These are phyloP conservation scores for Drosophila takahashii DNA, from an alignment of 1,140 invertebrate genomes.

Conservation along the genomic window DNA sequence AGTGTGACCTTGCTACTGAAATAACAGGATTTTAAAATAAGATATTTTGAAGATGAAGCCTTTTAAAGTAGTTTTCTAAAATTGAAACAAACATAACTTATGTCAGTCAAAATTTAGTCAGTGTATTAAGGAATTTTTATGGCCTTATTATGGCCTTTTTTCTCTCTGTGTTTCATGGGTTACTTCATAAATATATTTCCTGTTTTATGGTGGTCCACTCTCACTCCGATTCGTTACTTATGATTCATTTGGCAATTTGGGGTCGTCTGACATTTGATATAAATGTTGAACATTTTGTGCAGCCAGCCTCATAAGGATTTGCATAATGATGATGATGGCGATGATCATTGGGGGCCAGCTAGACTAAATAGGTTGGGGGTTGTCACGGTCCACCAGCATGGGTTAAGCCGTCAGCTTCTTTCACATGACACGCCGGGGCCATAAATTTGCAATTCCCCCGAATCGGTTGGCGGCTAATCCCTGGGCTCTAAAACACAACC, in stretches of 20 bases:
- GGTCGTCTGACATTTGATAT: constrained; percentile 76
- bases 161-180: constrained; percentile 52
- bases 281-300: constrained; percentile 64
- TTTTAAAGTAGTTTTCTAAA: no score
- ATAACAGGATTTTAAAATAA: not conserved
- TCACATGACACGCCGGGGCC: constrained; percentile 60
- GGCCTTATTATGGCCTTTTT: no score
- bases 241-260: constrained; percentile 81
- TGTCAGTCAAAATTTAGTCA: no score
- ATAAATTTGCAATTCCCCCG: constrained; percentile 59
- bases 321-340: constrained; percentile 60
- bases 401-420: constrained; percentile 54
- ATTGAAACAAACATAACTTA: no score
- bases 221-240: constrained; percentile 44
- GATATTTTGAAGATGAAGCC: not conserved
- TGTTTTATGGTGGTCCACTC: constrained; percentile 72
- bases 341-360: constrained; percentile 34
- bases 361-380: constrained; percentile 29
- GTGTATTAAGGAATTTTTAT: no score
- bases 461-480: constrained; percentile 41
- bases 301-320: constrained; percentile 61
- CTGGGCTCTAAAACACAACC: constrained; percentile 30
- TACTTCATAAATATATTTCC: constrained; percentile 71
- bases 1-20: not conserved
- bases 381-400: constrained; percentile 16